phyloP scores from a whole-genome alignment of 2,888 invertebrate species.

The Cephus sareptanus region DNA sequence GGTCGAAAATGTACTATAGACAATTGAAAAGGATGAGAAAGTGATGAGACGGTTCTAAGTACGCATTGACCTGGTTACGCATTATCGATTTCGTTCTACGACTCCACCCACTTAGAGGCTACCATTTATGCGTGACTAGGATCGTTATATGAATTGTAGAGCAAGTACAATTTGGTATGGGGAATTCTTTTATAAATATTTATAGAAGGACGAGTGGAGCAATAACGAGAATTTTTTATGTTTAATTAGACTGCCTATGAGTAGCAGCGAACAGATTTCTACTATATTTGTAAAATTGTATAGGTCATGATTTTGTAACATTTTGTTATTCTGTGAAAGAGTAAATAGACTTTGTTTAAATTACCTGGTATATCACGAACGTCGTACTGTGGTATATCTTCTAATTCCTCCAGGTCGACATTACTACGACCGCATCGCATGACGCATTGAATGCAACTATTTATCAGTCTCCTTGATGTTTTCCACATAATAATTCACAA shows the following conservation, averaged over 20 bases:
- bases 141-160: neutral
- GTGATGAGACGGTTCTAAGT: neutral
- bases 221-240: neutral
- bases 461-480: conserved; percentile 37
- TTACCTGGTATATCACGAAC: conserved; percentile 45
- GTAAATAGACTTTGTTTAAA: neutral
- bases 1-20: conserved; percentile 44
- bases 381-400: conserved; percentile 44
- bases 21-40: conserved; percentile 11
- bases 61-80: neutral
- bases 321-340: too few relatives aligned
- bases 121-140: neutral
- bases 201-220: neutral
- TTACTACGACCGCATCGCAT: conserved; percentile 39
- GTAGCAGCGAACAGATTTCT: neutral
- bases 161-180: neutral
- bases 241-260: neutral
- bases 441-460: conserved; percentile 39
- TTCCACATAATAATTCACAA: conserved; percentile 47
- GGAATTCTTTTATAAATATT: neutral
- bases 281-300: neutral
- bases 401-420: conserved; percentile 37
- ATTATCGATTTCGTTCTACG: neutral
- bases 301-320: neutral
- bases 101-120: neutral